Evolutionary conservation across 1,140 invertebrate species (phyloP).

Genomic region (Bombus impatiens): DNA sequence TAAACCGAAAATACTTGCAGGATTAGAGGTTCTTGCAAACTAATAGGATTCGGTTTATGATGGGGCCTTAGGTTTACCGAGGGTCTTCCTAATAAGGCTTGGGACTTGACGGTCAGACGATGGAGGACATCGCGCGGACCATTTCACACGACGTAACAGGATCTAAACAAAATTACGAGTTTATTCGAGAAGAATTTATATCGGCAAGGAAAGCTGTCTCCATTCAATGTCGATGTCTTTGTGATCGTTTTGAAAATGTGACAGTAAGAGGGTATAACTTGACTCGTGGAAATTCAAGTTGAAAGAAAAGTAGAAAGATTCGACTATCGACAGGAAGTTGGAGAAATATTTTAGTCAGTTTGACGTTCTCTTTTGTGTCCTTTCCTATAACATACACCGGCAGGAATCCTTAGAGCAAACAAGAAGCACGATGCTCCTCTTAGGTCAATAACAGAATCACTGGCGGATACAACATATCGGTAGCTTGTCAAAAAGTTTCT

Average conservation of each 20-base stretch:
- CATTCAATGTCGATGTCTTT: background rate
- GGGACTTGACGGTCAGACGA: no score
- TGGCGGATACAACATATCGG: slow-evolving; percentile 11
- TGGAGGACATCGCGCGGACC: no score
- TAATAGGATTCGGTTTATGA: no score
- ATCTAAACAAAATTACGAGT: background rate
- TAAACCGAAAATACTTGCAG: no score
- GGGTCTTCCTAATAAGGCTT: no score
- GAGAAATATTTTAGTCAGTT: slow-evolving; percentile 1
- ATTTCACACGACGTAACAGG: no score
- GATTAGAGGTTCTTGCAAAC: no score
- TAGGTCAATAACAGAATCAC: background rate
- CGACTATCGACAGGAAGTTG: background rate
- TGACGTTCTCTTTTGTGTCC: background rate
- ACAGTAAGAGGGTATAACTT: background rate
- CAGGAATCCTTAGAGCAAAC: background rate
- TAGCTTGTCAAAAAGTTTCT: slow-evolving; percentile 42
- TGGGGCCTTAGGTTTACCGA: no score
- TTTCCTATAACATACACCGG: background rate
- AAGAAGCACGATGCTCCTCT: background rate
- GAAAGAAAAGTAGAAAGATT: background rate
- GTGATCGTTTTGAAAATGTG: background rate
- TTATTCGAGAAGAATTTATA: background rate
- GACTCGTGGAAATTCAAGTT: background rate
- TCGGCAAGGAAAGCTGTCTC: background rate